These are phyloP conservation scores for Centropristis striata DNA, from an alignment of 2,113 vertebrate species.

Conservation along the genomic window DNA sequence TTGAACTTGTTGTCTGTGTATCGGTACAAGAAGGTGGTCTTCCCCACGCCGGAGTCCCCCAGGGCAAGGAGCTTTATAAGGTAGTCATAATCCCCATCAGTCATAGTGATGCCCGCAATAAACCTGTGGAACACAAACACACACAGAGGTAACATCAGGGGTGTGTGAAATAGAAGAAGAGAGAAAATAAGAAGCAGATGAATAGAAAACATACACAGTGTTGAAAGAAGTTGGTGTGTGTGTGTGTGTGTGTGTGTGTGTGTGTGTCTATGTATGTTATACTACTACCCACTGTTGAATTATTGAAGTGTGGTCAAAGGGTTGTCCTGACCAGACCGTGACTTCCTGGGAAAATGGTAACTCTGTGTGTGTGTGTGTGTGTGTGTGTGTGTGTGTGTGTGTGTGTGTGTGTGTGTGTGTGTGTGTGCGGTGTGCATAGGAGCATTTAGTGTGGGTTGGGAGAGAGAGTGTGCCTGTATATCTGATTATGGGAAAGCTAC, in stretches of 20 bases:
- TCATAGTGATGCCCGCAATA: slow-evolving; percentile 91
- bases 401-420: not conserved
- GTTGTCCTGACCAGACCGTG: slow-evolving; percentile 9
- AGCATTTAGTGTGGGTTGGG: no score
- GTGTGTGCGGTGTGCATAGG: no score
- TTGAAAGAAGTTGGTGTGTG: not conserved
- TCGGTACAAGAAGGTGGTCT: slow-evolving; percentile 95
- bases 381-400: not conserved
- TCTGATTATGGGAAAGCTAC: not conserved
- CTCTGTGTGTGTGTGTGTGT: not conserved
- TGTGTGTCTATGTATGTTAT: not conserved
- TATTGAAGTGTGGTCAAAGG: slow-evolving; percentile 34
- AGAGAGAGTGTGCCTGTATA: not conserved
- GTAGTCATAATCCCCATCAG: slow-evolving; percentile 98
- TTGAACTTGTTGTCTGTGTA: slow-evolving; percentile 98
- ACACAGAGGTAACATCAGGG: not conserved
- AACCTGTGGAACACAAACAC: slow-evolving; percentile 80
- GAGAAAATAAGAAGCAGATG: not conserved
- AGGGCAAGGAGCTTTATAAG: slow-evolving; percentile 97
- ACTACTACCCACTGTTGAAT: slow-evolving; percentile 27
- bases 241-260: not conserved
- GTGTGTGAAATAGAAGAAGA: not conserved
- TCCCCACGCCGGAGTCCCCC: slow-evolving; percentile 95
- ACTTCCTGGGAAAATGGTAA: slow-evolving; percentile 47
- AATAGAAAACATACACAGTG: not conserved